phyloP scores from a whole-genome alignment of 2,113 vertebrate genomes.

The Stigmatopora argus region DNA sequence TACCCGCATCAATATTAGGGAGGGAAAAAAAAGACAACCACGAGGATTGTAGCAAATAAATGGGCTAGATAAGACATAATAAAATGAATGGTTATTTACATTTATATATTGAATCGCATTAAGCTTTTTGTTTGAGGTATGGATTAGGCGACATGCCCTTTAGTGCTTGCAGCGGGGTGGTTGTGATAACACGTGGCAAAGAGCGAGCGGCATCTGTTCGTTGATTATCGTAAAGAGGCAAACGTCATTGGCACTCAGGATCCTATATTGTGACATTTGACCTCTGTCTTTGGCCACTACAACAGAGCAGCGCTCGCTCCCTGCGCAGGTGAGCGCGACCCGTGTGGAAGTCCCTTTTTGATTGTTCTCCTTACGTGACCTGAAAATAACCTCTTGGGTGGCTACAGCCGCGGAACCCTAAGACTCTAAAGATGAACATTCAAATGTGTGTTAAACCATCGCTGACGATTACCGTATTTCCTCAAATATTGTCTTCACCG shows the following conservation, averaged over 20 bases:
- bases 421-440: conserved; percentile 37
- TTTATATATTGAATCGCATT: conserved; percentile 55
- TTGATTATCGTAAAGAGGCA: conserved; percentile 90
- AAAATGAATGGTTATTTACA: conserved; percentile 63
- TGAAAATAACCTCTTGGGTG: conserved; percentile 61
- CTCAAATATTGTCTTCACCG: neutral
- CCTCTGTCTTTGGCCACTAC: conserved; percentile 75
- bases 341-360: conserved; percentile 35
- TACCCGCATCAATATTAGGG: conserved; percentile 84
- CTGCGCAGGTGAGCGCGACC: conserved; percentile 18
- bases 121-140: conserved; percentile 50
- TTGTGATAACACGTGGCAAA: conserved; percentile 51
- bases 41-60: conserved; percentile 36
- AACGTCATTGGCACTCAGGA: conserved; percentile 89
- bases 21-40: conserved; percentile 42
- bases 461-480: conserved; percentile 4
- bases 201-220: conserved; percentile 66
- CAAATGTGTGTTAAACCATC: conserved; percentile 40
- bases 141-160: conserved; percentile 46
- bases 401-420: conserved; percentile 23
- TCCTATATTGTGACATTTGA: conserved; percentile 75
- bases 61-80: conserved; percentile 51
- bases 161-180: conserved; percentile 53
- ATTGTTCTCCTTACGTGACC: conserved; percentile 67
- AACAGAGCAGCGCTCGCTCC: conserved; percentile 56